Base-by-base conservation (phyloP, 1,140 invertebrate genomes). In the Bombus confusus region DNA sequence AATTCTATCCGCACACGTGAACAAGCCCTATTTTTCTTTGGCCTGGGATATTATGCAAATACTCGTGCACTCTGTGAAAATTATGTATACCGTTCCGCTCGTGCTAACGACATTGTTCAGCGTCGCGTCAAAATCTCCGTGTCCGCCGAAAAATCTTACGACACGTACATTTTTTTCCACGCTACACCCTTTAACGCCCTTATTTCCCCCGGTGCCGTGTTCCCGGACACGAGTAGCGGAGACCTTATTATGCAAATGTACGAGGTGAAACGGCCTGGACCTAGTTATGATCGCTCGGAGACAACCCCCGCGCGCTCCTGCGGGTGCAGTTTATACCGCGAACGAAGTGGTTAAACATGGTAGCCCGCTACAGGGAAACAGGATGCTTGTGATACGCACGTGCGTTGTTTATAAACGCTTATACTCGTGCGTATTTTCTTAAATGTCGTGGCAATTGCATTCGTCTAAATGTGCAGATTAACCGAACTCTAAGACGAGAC, bases 211-310 rank as follows among this genome's bases (percentile, higher is more conserved):
- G 87, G 77, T 81, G 80, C 91, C 90, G 89, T 90, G 88, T 90
- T 87, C 82, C 72, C 80, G 91, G 86, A 90, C 90, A 81, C 85
- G 85, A 87, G 64, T 69, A 81, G 81, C 77, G 69, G 69, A 72
- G 80, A 59, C 69, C 89, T 88, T 92, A 93, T 93, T 93, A 93
- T 93, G 92, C 91, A 93, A 93, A 93, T 93, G 91, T 86, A 88
- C 88, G 83, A 90, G 86, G 89, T 86, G 88, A 91, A 91, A 92
- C 86, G 89, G 82, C 86, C 89, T 87, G 91, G 91, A 91, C 88
- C 85, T 86, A 85, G 87, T 88, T 86, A 91, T 90, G 92, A 92
- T 90, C 91, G 91, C 88, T 90, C 87, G 69, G 92, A 89, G 87
- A 91, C 90, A 86, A 85, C 81, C 88, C 71, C 81, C 39, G 10